Percentiles rank a stretch among this genome's conserved stretches.
phyloP scores from a whole-genome alignment of 1,140 invertebrate species.

The Colletes latitarsis region DNA sequence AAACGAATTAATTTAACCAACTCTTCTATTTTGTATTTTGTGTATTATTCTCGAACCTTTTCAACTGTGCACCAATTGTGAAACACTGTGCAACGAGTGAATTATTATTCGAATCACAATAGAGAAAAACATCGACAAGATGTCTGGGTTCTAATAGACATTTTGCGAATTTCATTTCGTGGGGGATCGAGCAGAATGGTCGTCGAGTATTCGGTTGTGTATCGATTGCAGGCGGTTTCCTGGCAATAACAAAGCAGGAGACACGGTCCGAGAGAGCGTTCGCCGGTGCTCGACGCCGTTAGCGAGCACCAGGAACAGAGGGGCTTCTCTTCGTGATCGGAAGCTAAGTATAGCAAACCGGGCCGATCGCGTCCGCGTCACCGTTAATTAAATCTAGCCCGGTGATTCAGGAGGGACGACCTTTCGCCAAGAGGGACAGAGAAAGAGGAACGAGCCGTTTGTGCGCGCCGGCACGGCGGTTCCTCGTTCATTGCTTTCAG shows the following conservation, averaged over 20 bases:
- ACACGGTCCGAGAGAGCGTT: slow-evolving; percentile 30
- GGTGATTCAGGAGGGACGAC: slow-evolving; percentile 62
- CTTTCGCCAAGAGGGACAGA: slow-evolving; percentile 44
- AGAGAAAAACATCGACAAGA: too few relatives aligned
- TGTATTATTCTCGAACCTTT: too few relatives aligned
- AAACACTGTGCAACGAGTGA: too few relatives aligned
- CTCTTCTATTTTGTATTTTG: too few relatives aligned
- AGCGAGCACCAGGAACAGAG: not conserved
- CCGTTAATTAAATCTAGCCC: slow-evolving; percentile 64
- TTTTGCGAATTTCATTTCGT: slow-evolving; percentile 2
- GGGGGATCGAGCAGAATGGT: not conserved
- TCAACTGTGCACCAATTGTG: too few relatives aligned
- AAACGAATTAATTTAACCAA: too few relatives aligned
- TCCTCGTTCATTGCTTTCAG: slow-evolving; percentile 51
- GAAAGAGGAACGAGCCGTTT: slow-evolving; percentile 46
- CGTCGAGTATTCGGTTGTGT: not conserved
- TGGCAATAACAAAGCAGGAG: slow-evolving; percentile 45
- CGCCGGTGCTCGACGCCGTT: not conserved
- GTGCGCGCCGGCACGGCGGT: slow-evolving; percentile 19
- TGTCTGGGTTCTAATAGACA: too few relatives aligned
- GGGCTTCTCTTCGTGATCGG: slow-evolving; percentile 26
- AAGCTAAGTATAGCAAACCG: slow-evolving; percentile 60
- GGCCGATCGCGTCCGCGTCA: slow-evolving; percentile 53
- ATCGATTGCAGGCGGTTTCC: slow-evolving; percentile 45
- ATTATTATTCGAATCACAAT: too few relatives aligned